These are phyloP conservation scores for Cirrhinus molitorella DNA, from an alignment of 2,797 vertebrate genomes.

Conservation along the genomic window DNA sequence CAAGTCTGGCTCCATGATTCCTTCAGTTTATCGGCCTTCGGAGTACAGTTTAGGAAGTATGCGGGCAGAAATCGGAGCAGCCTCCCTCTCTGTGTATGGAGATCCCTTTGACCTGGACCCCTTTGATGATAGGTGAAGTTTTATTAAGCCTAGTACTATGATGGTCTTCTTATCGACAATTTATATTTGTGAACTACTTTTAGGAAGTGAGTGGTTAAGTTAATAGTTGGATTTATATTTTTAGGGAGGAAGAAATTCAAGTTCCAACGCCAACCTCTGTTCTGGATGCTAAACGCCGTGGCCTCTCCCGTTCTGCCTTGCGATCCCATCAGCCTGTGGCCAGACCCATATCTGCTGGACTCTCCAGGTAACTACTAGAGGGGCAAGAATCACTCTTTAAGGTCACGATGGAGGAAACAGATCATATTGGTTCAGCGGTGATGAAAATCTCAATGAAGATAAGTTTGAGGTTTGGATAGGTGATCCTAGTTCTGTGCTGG, in stretches of 20 bases:
- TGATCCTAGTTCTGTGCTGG: neutral
- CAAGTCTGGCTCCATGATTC: constrained; percentile 78
- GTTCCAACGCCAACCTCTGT: constrained; percentile 80
- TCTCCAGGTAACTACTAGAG: constrained; percentile 83
- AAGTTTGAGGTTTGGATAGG: constrained; percentile 1
- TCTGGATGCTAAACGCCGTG: constrained; percentile 87
- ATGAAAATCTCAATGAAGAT: neutral
- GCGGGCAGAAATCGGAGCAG: constrained; percentile 93
- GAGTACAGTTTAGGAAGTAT: constrained; percentile 89
- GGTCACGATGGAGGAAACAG: neutral
- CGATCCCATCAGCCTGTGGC: constrained; percentile 96
- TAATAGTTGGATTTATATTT: neutral
- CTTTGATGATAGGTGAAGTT: constrained; percentile 82
- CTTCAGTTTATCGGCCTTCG: constrained; percentile 82
- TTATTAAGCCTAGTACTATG: neutral
- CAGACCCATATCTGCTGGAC: constrained; percentile 85
- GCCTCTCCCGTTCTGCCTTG: constrained; percentile 92
- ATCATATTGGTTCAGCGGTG: neutral
- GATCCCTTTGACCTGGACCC: constrained; percentile 91
- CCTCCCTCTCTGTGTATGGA: constrained; percentile 93
- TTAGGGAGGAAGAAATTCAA: constrained; percentile 74
- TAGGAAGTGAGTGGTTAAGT: neutral
- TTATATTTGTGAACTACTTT: neutral
- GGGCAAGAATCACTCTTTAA: neutral
- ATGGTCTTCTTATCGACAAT: neutral